Evolutionary conservation across 2,113 vertebrate species (phyloP).

Genomic region (Sciurus niger): DNA sequence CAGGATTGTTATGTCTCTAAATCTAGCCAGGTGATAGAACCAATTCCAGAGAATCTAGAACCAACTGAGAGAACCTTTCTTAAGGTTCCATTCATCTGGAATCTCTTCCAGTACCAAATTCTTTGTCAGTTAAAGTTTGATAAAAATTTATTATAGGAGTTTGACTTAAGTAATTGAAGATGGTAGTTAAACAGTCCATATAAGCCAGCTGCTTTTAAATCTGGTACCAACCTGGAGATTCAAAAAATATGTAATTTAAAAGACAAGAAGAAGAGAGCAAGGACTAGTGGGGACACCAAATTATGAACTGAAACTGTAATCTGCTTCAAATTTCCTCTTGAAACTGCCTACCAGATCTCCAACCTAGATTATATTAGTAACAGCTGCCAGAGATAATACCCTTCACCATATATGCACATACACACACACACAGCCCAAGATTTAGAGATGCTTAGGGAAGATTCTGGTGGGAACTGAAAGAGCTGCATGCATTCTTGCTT

Average conservation of each 20-base stretch:
- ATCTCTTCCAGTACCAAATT: neutral
- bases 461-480: neutral
- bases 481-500: neutral
- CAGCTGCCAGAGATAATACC: neutral
- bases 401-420: neutral
- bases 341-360: neutral
- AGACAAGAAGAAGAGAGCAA: neutral
- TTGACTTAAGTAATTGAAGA: neutral
- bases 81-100: conserved; percentile 3
- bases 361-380: neutral
- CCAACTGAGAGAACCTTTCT: neutral
- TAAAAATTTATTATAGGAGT: neutral
- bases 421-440: neutral
- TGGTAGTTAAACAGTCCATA: neutral
- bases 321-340: neutral
- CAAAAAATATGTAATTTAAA: neutral
- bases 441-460: neutral
- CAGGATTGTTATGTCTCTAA: neutral
- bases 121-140: neutral
- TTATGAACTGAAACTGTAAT: neutral
- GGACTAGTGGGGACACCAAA: neutral
- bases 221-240: neutral
- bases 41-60: neutral
- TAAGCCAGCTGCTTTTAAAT: neutral
- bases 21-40: conserved; percentile 21